Evolutionary conservation across 2,113 vertebrate species (phyloP).

Genomic region (Cynopterus brachyotis): DNA sequence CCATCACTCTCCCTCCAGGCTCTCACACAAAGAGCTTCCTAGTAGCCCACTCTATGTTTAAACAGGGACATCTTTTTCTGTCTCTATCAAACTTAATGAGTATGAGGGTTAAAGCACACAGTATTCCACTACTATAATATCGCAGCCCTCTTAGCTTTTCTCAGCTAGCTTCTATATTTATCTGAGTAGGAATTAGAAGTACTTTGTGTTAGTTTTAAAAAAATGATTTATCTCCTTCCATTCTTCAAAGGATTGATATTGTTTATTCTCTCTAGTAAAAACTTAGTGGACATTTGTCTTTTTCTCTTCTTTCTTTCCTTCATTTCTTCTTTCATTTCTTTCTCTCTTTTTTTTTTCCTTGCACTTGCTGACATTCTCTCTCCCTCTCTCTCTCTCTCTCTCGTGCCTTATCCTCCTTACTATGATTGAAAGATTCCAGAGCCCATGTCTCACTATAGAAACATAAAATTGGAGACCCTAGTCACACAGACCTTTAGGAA

Average conservation of each 20-base stretch:
- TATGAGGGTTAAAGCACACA: not conserved
- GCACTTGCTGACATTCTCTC: too few relatives aligned
- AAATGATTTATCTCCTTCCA: not conserved
- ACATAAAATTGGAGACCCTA: not conserved
- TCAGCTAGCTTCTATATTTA: not conserved
- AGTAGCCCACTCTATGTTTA: not conserved
- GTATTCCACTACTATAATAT: not conserved
- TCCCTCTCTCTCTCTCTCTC: not conserved
- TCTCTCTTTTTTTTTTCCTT: not conserved
- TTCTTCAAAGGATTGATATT: not conserved
- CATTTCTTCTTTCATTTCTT: not conserved
- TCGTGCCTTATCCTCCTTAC: not conserved
- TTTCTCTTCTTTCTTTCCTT: not conserved
- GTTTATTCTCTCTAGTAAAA: not conserved
- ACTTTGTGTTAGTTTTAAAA: not conserved
- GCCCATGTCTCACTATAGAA: not conserved
- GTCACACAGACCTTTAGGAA: not conserved
- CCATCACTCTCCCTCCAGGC: accelerated
- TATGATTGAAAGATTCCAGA: not conserved
- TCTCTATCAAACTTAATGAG: not conserved
- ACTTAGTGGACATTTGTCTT: not conserved
- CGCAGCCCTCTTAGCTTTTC: not conserved
- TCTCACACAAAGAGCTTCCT: not conserved
- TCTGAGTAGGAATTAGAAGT: not conserved
- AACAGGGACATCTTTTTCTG: not conserved